Base-by-base conservation (phyloP, 1,140 invertebrate genomes). In the Nylanderia fulva region DNA sequence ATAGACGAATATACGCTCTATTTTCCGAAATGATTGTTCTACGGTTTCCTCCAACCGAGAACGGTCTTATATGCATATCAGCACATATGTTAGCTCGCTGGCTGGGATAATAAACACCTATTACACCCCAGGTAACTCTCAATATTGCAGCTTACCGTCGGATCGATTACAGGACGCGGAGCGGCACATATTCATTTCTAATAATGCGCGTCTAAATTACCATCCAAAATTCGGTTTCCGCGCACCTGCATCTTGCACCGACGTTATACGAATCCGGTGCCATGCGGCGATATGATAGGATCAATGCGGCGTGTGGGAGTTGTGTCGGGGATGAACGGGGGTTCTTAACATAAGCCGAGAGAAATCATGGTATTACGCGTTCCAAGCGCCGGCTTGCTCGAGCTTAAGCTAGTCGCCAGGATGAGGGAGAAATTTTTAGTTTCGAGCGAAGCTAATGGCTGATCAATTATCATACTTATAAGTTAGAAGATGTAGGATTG, bases 101-200 rank as follows among this genome's bases (percentile, higher is more conserved):
- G 56, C 29, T 18, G 45, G 54, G 45, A 63, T 84, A 85, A 85
- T 89, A 89, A 89, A 89, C 82, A 86, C 27, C 85, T 79, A 89
- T 86, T 89, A 89, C 39, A 33, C n/a, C n/a, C n/a, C n/a, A n/a
- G n/a, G 71, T 85, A 86, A 85, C 80, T 89, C 66, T 89, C 77
- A 76, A 89, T 89, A 86, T 86, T 80, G 68, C 61, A 89, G 80
- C 74, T 89, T 89, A 85, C 68, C 29, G 27, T 54, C 56, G 52
- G 71, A 61, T 68, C 72, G 64, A 36, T 86, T 83, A 52, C 69
- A 21, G 71, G 52, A 79, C 52, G 69, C 42, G n/a, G n/a, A 52
- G 15, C 33, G 39, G 80, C 24, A n/a, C n/a, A 64, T 58, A 89
- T 89, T 88, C 76, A 60, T 76, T 71, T 71, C 60, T 79, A 88